phyloP scores from a whole-genome alignment of 2,113 vertebrate species.

The Natator depressus region DNA sequence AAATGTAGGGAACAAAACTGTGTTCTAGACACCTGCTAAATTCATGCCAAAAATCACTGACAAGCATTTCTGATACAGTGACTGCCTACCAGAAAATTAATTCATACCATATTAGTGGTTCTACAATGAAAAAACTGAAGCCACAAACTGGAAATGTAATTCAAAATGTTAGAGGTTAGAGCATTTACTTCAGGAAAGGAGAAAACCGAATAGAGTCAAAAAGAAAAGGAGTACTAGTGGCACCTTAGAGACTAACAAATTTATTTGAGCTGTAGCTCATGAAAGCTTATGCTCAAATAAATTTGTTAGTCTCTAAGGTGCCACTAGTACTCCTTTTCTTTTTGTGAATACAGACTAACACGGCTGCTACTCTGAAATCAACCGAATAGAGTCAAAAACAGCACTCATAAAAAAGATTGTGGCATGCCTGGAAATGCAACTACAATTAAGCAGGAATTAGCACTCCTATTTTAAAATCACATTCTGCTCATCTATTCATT shows the following conservation, averaged over 20 bases:
- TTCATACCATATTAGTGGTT: not conserved
- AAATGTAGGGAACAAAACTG: too few relatives aligned
- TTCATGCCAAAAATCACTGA: not conserved
- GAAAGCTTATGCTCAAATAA: too few relatives aligned
- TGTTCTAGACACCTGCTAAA: not conserved
- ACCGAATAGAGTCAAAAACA: not conserved
- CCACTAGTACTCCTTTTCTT: too few relatives aligned
- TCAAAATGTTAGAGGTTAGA: not conserved
- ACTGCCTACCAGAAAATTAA: not conserved
- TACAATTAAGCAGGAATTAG: not conserved
- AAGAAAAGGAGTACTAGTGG: too few relatives aligned
- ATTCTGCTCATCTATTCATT: not conserved
- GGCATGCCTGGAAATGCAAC: not conserved
- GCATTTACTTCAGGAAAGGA: constrained; percentile 1
- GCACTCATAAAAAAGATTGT: not conserved
- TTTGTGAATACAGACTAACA: too few relatives aligned
- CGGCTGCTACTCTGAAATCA: not conserved
- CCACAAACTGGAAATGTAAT: not conserved
- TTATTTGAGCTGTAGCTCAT: too few relatives aligned
- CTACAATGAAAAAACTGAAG: not conserved
- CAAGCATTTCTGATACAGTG: not conserved
- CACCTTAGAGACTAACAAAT: too few relatives aligned
- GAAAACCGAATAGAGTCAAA: not conserved
- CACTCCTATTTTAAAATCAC: not conserved
- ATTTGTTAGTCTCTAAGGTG: too few relatives aligned